A percentile compares a stretch with the other conserved stretches of the same genome.
phyloP scores from a whole-genome alignment of 2,113 vertebrate genomes.

The Noturus placidus region DNA sequence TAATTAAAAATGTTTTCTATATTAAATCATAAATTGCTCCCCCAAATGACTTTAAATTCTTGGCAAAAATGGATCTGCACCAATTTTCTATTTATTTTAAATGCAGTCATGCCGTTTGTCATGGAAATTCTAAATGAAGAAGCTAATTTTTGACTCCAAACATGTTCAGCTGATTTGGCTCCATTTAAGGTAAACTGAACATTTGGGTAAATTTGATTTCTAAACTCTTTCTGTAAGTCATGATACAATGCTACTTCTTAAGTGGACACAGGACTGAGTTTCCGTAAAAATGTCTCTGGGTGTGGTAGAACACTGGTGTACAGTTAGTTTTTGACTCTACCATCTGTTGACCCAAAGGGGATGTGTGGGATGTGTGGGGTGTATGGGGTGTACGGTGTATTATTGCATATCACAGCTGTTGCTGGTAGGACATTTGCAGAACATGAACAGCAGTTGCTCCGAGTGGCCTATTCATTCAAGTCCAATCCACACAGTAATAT shows the following conservation, averaged over 20 bases:
- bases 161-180: not conserved
- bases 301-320: not conserved
- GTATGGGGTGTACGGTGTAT: not conserved
- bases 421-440: not conserved
- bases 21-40: not conserved
- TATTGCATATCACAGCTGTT: not conserved
- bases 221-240: not conserved
- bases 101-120: not conserved
- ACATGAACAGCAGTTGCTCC: not conserved
- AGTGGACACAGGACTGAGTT: not conserved
- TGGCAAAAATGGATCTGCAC: not conserved
- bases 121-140: not conserved
- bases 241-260: not conserved
- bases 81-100: not conserved
- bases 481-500: not conserved
- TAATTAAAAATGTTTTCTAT: not conserved
- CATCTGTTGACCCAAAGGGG: slow-evolving; percentile 54
- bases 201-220: not conserved
- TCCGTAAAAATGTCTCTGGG: not conserved
- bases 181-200: not conserved
- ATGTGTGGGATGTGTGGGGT: not conserved
- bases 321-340: slow-evolving; percentile 31
- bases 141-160: not conserved
- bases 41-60: not conserved
- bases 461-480: not conserved